These are phyloP conservation scores for Papilio polyxenes DNA, from an alignment of 1,140 invertebrate species.

Conservation along the genomic window DNA sequence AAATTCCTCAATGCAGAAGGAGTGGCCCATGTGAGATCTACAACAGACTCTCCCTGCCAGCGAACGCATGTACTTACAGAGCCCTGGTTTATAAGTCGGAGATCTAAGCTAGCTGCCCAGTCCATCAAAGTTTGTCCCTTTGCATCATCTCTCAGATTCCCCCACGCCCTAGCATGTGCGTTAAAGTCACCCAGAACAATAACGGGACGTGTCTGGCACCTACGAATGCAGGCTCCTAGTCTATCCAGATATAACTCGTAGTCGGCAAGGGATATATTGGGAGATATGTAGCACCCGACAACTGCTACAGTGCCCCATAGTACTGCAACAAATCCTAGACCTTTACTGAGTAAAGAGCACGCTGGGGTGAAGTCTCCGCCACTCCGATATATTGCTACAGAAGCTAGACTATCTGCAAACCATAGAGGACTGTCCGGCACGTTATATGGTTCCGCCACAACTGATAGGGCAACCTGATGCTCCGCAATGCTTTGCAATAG, in stretches of 20 bases:
- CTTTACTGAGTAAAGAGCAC: background rate
- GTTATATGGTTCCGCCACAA: slow-evolving; percentile 41
- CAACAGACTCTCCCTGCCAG: background rate
- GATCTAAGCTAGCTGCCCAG: background rate
- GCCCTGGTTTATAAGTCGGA: background rate
- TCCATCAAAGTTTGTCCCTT: background rate
- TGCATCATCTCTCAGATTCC: background rate
- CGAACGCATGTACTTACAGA: background rate
- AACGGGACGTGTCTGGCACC: background rate
- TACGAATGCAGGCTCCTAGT: background rate
- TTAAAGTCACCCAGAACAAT: background rate
- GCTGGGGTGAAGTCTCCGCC: background rate
- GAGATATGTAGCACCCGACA: background rate
- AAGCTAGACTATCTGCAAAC: background rate
- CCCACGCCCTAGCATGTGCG: slow-evolving; percentile 6
- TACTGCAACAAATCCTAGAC: background rate
- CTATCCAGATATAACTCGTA: background rate
- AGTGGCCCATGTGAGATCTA: background rate
- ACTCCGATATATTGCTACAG: background rate
- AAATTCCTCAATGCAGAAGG: background rate
- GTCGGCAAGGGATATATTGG: background rate
- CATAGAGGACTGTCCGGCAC: slow-evolving; percentile 39
- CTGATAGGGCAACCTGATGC: slow-evolving; percentile 34
- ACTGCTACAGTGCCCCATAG: background rate
- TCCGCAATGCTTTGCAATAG: slow-evolving; percentile 42